phyloP scores from a whole-genome alignment of 1,140 invertebrate species.

The Teleopsis dalmanni region DNA sequence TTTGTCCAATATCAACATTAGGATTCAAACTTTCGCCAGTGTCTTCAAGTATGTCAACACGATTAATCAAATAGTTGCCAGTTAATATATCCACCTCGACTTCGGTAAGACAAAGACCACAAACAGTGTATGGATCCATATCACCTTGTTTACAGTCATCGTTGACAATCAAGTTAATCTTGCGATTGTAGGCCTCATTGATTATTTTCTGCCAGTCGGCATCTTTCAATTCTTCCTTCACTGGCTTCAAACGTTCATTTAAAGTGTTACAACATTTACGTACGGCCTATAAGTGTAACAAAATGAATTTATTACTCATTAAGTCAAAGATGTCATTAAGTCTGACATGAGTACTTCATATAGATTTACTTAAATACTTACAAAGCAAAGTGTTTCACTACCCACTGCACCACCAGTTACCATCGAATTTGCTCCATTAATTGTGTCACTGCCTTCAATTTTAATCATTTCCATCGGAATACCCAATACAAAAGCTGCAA shows the following conservation, averaged over 20 bases:
- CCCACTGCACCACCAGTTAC: constrained; percentile 64
- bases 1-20: constrained; percentile 74
- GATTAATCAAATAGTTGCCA: constrained; percentile 53
- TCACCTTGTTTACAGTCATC: constrained; percentile 48
- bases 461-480: constrained; percentile 62
- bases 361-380: constrained; percentile 47
- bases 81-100: constrained; percentile 69
- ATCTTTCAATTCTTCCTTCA: constrained; percentile 52
- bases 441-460: constrained; percentile 59
- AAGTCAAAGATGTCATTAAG: neutral
- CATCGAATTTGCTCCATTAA: constrained; percentile 58
- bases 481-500: constrained; percentile 64
- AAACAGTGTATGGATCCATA: constrained; percentile 49
- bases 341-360: neutral
- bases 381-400: constrained; percentile 60
- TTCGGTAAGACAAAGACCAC: constrained; percentile 54
- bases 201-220: constrained; percentile 59
- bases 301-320: neutral
- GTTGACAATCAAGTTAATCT: constrained; percentile 57
- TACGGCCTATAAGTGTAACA: constrained; percentile 49
- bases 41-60: constrained; percentile 69
- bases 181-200: constrained; percentile 48
- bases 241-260: constrained; percentile 53
- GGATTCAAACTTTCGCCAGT: constrained; percentile 66
- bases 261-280: constrained; percentile 61